Conservation (phyloP, 2,888 invertebrate species). For the Drosophila lacicola region DNA sequence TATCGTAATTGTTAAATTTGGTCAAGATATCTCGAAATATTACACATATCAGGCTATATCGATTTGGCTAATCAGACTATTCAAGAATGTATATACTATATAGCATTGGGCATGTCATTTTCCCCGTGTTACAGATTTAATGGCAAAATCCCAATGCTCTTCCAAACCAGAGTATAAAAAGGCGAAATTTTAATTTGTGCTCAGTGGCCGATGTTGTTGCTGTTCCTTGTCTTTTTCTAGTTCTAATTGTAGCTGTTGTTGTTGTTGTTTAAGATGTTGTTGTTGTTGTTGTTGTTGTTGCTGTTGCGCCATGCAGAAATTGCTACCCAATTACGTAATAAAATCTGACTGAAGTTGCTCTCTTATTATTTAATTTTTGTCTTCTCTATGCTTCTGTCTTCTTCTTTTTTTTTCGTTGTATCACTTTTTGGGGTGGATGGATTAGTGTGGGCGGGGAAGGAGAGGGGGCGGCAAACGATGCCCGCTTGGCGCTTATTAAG, state of each 20-base stretch:
- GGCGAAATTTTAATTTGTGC: slow-evolving; percentile 76
- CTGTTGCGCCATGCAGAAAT: slow-evolving; percentile 68
- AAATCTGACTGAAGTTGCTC: slow-evolving; percentile 78
- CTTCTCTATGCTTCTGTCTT: slow-evolving; percentile 36
- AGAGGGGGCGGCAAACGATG: not conserved
- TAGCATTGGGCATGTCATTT: too few species aligned
- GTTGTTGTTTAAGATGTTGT: slow-evolving; percentile 10
- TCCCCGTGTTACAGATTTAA: too few species aligned
- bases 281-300: slow-evolving; percentile 38
- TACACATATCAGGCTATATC: too few species aligned
- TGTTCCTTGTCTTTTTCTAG: not conserved
- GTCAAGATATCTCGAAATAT: too few species aligned
- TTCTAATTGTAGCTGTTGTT: slow-evolving; percentile 7
- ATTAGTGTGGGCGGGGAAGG: not conserved
- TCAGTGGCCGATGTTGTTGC: slow-evolving; percentile 52
- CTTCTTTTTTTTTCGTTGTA: slow-evolving; percentile 5
- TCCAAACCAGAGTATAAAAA: slow-evolving; percentile 20
- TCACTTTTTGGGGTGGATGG: not conserved
- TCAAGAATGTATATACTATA: too few species aligned
- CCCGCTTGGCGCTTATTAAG: slow-evolving; percentile 57
- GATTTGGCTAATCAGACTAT: too few species aligned
- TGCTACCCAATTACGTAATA: slow-evolving; percentile 80
- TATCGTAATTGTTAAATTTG: too few species aligned
- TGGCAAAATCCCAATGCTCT: too few species aligned
- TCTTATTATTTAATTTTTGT: slow-evolving; percentile 80